Percentiles rank a stretch among this genome's conserved stretches.
phyloP scores from a whole-genome alignment of 1,140 invertebrate species.

The Lutraria rhynchaena region DNA sequence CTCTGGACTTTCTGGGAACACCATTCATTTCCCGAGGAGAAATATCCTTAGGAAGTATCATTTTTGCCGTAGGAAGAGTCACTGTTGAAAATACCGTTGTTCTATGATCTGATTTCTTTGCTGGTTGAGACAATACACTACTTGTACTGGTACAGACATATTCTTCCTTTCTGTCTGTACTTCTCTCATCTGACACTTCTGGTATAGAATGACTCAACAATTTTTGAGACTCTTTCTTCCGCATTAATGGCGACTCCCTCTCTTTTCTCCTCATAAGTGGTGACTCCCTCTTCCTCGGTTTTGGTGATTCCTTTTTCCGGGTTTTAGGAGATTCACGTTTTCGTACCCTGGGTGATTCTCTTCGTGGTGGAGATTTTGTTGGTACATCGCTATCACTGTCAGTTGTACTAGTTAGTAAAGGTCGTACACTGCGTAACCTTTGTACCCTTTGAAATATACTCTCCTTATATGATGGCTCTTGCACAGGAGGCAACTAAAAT shows the following conservation, averaged over 20 bases:
- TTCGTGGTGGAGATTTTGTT: conserved; percentile 38
- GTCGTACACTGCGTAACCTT: conserved; percentile 40
- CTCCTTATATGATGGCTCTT: conserved; percentile 38
- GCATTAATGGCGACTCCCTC: conserved; percentile 23
- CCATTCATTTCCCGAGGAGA: conserved; percentile 62
- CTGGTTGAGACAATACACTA: conserved; percentile 5
- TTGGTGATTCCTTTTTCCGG: conserved; percentile 51
- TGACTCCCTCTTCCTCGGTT: conserved; percentile 36
- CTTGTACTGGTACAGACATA: conserved; percentile 27
- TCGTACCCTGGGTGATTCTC: conserved; percentile 51
- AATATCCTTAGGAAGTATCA: conserved; percentile 64
- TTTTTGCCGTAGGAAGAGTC: conserved; percentile 65
- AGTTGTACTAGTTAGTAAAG: conserved; percentile 42
- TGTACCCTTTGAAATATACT: conserved; percentile 56
- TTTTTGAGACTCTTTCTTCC: conserved; percentile 41
- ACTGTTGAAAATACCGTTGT: conserved; percentile 42
- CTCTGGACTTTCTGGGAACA: conserved; percentile 60
- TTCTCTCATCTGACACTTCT: conserved; percentile 22
- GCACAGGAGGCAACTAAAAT: not conserved
- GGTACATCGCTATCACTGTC: conserved; percentile 55
- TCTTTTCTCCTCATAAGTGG: conserved; percentile 40
- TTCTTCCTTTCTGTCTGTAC: conserved; percentile 49
- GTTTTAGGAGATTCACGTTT: conserved; percentile 56
- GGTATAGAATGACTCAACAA: conserved; percentile 10
- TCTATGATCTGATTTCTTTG: not conserved